A percentile compares a stretch with the other conserved stretches of the same genome.
Evolutionary conservation across 2,888 invertebrate genomes (phyloP).

Genomic region (Drosophila ochracea): DNA sequence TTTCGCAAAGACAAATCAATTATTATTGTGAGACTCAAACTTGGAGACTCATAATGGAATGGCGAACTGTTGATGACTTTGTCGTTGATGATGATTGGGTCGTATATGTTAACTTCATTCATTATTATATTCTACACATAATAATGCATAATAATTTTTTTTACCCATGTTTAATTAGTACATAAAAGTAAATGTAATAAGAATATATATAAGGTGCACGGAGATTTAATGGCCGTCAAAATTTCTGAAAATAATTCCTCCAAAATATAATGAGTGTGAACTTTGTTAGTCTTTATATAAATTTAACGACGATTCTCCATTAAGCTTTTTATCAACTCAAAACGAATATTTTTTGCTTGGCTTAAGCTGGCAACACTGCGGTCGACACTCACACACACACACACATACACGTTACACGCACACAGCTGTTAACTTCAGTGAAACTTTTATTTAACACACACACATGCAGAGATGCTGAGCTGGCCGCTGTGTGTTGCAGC

Average conservation of each 20-base stretch:
- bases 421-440: constrained; percentile 1
- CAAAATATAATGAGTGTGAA: neutral
- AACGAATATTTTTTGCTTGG: neutral
- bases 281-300: neutral
- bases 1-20: neutral
- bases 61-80: neutral
- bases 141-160: neutral
- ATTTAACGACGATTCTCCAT: neutral
- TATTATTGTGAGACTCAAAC: too few species aligned
- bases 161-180: neutral
- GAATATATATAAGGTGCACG: neutral
- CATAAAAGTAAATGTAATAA: neutral
- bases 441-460: constrained; percentile 53
- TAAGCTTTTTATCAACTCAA: neutral
- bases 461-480: constrained; percentile 12
- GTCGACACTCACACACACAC: neutral
- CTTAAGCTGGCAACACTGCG: constrained; percentile 2
- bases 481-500: constrained; percentile 53
- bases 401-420: constrained; percentile 13
- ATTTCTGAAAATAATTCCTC: neutral
- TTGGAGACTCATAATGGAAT: too few species aligned
- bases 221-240: neutral
- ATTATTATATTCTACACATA: too few species aligned
- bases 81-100: neutral
- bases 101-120: neutral